These are phyloP conservation scores for pig (Sus scrofa) DNA, from an alignment of 2,113 vertebrate genomes.

Conservation along the genomic window T2T-Sscrofa CM000818.6:127039501-127040000, in stretches of 20 bases:
- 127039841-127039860: neutral
- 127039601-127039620: too few species aligned
- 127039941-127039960: neutral
- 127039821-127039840: neutral
- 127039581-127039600: too few species aligned
- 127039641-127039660: too few species aligned
- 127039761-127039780: neutral
- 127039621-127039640: too few species aligned
- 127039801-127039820: neutral
- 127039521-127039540: too few species aligned
- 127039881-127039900: neutral
- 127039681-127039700: too few species aligned
- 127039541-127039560: too few species aligned
- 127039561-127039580: too few species aligned
- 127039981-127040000: neutral
- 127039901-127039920: neutral
- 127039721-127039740: neutral
- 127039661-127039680: too few species aligned
- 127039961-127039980: neutral
- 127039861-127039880: constrained; percentile 5
- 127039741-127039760: neutral
- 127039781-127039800: neutral
- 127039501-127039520: too few species aligned
- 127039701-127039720: too few species aligned
- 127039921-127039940: neutral